Conservation (phyloP, 2,888 invertebrate species). For the Erpobdella octoculata region DNA sequence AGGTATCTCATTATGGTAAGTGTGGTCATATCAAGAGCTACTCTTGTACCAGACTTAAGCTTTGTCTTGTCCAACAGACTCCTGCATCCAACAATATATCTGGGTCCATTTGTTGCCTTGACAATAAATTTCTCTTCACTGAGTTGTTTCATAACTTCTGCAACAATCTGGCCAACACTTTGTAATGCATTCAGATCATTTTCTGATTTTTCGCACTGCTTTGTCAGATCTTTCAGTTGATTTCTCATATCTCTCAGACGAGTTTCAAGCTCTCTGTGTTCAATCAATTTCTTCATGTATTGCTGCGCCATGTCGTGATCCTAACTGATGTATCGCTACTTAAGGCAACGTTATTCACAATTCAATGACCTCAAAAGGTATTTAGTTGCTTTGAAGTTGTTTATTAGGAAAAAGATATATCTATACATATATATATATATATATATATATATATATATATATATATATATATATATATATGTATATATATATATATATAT, state of each 20-base stretch:
- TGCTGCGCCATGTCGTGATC: too few relatives aligned
- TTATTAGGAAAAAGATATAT: too few relatives aligned
- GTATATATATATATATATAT: too few relatives aligned
- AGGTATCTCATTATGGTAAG: conserved; percentile 96
- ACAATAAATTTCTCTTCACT: conserved; percentile 99
- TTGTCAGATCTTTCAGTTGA: conserved; percentile 87
- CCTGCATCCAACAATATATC: conserved; percentile 96
- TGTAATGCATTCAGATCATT: conserved; percentile 97
- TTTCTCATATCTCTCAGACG: conserved; percentile 62
- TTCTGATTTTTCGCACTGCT: conserved; percentile 97
- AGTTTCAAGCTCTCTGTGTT: conserved; percentile 92
- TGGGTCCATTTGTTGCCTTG: conserved; percentile 96
- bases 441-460: too few relatives aligned
- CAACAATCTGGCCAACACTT: conserved; percentile 98
- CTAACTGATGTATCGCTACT: too few relatives aligned
- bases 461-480: too few relatives aligned
- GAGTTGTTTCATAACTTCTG: conserved; percentile 93
- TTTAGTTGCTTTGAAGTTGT: too few relatives aligned
- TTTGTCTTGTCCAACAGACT: conserved; percentile 90
- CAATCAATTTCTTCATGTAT: conserved; percentile 86
- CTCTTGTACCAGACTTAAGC: conserved; percentile 88
- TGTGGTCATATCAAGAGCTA: conserved; percentile 98
- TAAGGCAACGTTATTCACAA: too few relatives aligned
- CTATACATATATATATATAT: too few relatives aligned
- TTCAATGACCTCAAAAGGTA: too few relatives aligned